Evolutionary conservation across 2,113 vertebrate genomes (phyloP).

Genomic region (Andinoacara biseriatus): DNA sequence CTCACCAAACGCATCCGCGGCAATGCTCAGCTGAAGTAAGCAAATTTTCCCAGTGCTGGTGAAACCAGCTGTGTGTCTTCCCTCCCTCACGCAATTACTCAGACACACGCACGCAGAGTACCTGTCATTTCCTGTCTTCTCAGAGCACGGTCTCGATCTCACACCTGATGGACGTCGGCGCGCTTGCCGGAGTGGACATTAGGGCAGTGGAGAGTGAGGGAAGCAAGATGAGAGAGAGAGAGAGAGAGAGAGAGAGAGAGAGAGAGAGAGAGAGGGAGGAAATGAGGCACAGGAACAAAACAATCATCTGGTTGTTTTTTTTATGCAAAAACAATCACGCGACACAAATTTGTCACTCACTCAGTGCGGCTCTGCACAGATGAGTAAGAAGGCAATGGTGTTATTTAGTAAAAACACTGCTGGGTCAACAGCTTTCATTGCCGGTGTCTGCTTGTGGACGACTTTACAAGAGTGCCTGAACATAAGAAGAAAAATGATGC

Average conservation of each 20-base stretch:
- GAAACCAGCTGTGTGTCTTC: conserved; percentile 33
- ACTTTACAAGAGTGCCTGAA: background rate
- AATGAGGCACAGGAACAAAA: conserved; percentile 48
- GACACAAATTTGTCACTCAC: conserved; percentile 9
- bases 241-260: background rate
- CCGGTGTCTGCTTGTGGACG: too few relatives aligned
- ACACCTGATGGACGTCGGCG: background rate
- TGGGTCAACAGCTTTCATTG: background rate
- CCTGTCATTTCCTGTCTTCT: conserved; percentile 28
- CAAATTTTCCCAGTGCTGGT: conserved; percentile 35
- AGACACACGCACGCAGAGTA: background rate
- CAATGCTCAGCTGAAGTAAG: conserved; percentile 45
- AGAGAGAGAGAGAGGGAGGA: background rate
- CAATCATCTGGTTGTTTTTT: background rate
- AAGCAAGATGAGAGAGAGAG: background rate
- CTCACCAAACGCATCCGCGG: conserved; percentile 25
- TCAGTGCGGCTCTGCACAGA: background rate
- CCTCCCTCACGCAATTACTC: background rate
- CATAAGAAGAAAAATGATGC: background rate
- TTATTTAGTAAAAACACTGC: background rate
- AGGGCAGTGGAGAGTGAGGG: background rate
- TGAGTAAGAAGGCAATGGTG: background rate
- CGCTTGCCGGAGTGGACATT: conserved; percentile 6
- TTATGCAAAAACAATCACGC: conserved; percentile 67
- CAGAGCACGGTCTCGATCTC: background rate